Percentiles rank a stretch among this genome's conserved stretches.
Evolutionary conservation across 2,888 invertebrate species (phyloP).

Genomic region (Notodonta dromedarius): DNA sequence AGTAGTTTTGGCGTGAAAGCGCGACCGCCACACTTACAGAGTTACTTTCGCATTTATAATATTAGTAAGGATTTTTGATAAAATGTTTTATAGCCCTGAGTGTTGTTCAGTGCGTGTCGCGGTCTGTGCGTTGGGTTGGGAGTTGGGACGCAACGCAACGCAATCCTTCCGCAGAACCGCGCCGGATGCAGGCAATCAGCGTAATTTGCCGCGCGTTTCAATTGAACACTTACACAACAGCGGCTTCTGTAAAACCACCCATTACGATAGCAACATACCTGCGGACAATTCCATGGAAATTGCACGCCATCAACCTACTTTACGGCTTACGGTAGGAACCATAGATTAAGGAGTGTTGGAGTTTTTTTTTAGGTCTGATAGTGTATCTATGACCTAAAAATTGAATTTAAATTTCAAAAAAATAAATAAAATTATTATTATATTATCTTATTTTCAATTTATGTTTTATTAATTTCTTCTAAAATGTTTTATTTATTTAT

Average conservation of each 20-base stretch:
- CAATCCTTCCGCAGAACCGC: slow-evolving; percentile 58
- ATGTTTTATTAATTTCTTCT: no score
- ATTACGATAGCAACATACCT: not conserved
- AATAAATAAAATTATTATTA: no score
- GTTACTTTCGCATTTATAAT: no score
- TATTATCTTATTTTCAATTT: no score
- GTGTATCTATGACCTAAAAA: no score
- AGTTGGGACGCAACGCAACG: slow-evolving; percentile 8
- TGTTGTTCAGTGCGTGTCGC: not conserved
- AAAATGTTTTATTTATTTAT: no score
- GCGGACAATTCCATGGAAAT: not conserved
- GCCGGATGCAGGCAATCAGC: slow-evolving; percentile 58
- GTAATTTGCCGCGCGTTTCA: slow-evolving; percentile 51
- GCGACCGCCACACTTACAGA: no score
- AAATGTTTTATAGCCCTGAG: slow-evolving; percentile 9
- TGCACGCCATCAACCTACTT: not conserved
- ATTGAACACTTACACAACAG: slow-evolving; percentile 39
- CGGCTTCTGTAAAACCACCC: not conserved
- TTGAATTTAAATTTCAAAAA: no score
- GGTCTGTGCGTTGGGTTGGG: not conserved
- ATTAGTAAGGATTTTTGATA: slow-evolving; percentile 5
- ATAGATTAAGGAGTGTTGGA: no score
- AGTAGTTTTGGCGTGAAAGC: no score
- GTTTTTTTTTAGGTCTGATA: no score
- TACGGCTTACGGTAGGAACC: no score